Conservation (phyloP, 2,888 invertebrate species). For the Anthophora plumipes region DNA sequence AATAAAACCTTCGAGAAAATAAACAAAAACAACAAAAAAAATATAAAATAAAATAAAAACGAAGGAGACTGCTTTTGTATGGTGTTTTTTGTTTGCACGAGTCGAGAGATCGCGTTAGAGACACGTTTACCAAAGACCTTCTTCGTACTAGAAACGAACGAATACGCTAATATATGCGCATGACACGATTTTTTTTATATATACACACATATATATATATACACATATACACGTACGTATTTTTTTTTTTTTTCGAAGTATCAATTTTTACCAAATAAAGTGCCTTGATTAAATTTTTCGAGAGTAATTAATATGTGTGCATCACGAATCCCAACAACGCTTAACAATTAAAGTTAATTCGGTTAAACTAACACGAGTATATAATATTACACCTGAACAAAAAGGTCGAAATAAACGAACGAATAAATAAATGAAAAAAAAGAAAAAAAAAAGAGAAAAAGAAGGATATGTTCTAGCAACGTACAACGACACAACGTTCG, state of each 20-base stretch:
- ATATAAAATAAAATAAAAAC: no score
- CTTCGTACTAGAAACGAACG: background rate
- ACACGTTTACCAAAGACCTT: constrained; percentile 22
- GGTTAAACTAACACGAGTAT: constrained; percentile 17
- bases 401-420: background rate
- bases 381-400: no score
- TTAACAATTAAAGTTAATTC: constrained; percentile 3
- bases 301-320: constrained; percentile 38
- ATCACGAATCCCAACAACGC: background rate
- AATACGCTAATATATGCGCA: constrained; percentile 17
- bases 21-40: background rate
- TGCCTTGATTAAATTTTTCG: constrained; percentile 10
- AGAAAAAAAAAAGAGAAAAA: background rate
- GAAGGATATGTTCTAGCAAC: background rate
- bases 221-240: background rate
- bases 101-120: constrained; percentile 26
- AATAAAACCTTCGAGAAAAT: background rate
- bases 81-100: constrained; percentile 55
- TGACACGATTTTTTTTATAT: constrained; percentile 14
- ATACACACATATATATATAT: background rate
- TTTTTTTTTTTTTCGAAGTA: constrained; percentile 3
- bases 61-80: constrained; percentile 47
- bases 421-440: background rate
- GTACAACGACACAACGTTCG: background rate
- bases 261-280: constrained; percentile 19